Evolutionary conservation across 2,113 vertebrate genomes (phyloP), one percentile per base, ranked within the genome.

Genomic region (Salminus brasiliensis): DNA sequence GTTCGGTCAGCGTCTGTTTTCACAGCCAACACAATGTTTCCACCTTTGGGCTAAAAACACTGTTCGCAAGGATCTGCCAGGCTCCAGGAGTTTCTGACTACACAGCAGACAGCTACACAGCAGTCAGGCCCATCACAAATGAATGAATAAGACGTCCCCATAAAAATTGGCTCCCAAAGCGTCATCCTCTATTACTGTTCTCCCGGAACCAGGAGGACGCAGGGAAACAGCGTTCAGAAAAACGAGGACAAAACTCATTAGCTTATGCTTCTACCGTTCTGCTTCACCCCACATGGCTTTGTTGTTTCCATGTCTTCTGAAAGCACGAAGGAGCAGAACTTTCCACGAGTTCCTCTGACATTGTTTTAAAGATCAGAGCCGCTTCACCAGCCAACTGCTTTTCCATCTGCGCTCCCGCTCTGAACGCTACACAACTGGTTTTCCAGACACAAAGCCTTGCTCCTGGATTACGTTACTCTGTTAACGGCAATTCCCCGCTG

Each of bases 381-480:
- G 18, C 41, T 63, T 63, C 23, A 36, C 34, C 29, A 36, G 62
- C 34, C 39, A 39, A 66, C 62, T 66, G 21, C 57, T 47, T 32
- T 23, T 32, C 57, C 41, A 74, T 63, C 36, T 16, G 52, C 23
- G 13, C 32, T 18, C 39, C 32, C n/a, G n/a, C 29, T 25, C 21
- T 13, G 30, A 75, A 65, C 47, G 34, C n/a, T 30, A 63, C 62
- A 74, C 18, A 74, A 15, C 18, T 32, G 5, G 30, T 65, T 75
- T 63, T 65, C 59, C n/a, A n/a, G 53, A 43, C 57, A 63, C 36
- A 36, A 52, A 25, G 30, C 47, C 43, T n/a, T 21, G 53, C 21
- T 11, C 60, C 30, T 52, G 30, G 59, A 66, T 52, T 76, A 36
- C n/a, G 29, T 39, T 66, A 52, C 30, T 76, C 30, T 21, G 3